Conservation (phyloP, 2,888 invertebrate species). For the Calameuta idolon region DNA sequence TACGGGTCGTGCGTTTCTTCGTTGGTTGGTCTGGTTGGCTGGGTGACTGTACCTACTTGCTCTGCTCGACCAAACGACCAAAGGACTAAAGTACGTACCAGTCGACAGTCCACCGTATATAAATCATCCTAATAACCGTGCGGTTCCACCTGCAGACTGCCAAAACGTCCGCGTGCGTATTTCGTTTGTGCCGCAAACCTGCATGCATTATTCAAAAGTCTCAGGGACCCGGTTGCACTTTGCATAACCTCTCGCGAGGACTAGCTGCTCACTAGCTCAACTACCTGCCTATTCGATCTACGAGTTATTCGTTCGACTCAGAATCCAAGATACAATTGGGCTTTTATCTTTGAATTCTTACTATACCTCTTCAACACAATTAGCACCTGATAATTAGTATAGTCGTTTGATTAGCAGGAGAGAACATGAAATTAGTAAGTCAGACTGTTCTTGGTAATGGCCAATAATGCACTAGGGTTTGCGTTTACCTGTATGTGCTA, state of each 20-base stretch:
- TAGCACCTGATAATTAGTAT: constrained; percentile 61
- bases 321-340: background rate
- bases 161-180: constrained; percentile 44
- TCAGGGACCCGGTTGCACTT: constrained; percentile 39
- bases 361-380: constrained; percentile 34
- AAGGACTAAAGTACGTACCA: constrained; percentile 9
- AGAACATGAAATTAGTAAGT: constrained; percentile 32
- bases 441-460: constrained; percentile 46
- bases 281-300: background rate
- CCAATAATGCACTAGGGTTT: constrained; percentile 39
- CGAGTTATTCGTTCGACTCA: background rate
- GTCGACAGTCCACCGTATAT: constrained; percentile 47
- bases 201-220: constrained; percentile 60
- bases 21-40: background rate
- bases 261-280: background rate
- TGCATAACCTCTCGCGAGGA: constrained; percentile 54
- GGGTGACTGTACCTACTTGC: background rate
- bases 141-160: constrained; percentile 59
- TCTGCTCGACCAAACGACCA: background rate
- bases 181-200: constrained; percentile 50
- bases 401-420: constrained; percentile 54
- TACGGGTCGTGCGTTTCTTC: too few relatives aligned
- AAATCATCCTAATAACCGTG: constrained; percentile 61
- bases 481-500: background rate
- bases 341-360: constrained; percentile 13